A percentile compares a stretch with the other conserved stretches of the same genome.
Conservation (phyloP, 2,888 invertebrate species). For the Phytoseiulus persimilis region DNA sequence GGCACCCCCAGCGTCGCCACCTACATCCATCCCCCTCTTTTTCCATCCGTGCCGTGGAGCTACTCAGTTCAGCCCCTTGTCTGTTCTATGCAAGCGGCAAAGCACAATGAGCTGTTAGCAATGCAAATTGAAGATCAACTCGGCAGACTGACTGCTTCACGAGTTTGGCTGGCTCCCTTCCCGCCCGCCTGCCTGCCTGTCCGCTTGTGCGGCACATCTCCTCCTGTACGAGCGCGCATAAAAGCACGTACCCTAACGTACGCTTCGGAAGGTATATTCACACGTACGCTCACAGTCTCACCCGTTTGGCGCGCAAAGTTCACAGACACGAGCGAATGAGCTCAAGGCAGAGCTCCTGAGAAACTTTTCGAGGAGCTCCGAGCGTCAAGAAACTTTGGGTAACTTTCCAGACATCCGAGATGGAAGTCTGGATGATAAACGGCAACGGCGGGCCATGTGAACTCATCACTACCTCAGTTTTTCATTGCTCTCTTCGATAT, state of each 20-base stretch:
- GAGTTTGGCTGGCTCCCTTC: too few relatives aligned
- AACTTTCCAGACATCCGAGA: too few relatives aligned
- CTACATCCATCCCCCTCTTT: background rate
- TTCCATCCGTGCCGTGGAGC: background rate
- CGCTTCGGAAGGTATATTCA: background rate
- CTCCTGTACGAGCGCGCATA: background rate
- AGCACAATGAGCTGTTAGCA: conserved; percentile 22
- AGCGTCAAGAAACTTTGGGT: too few relatives aligned
- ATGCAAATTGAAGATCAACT: conserved; percentile 39
- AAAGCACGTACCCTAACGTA: background rate
- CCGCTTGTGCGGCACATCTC: background rate
- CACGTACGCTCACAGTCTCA: background rate
- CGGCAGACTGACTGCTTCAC: background rate
- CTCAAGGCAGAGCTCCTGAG: too few relatives aligned
- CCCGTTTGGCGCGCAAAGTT: background rate
- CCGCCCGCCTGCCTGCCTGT: background rate
- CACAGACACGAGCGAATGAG: background rate
- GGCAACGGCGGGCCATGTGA: too few relatives aligned
- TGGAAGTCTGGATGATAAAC: too few relatives aligned
- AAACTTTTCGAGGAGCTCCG: too few relatives aligned
- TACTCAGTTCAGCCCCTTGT: background rate
- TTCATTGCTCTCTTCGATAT: too few relatives aligned
- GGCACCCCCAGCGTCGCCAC: background rate
- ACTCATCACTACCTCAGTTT: too few relatives aligned
- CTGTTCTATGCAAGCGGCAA: background rate